phyloP scores from a whole-genome alignment of 2,113 vertebrate species.

The Coracopsis vasa region DNA sequence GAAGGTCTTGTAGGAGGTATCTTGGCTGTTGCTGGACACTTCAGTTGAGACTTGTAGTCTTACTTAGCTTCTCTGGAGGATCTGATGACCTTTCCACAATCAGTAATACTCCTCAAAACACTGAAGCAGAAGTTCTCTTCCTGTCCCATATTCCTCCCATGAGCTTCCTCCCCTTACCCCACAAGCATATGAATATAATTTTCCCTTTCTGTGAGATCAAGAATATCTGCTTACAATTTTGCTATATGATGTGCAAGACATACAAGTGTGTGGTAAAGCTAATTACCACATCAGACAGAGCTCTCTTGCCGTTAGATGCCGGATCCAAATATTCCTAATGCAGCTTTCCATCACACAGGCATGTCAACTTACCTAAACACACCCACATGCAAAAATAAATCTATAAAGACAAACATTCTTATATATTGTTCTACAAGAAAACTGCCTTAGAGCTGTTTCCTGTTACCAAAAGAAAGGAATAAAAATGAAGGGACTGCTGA shows the following conservation, averaged over 20 bases:
- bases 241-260: not conserved
- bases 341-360: not conserved
- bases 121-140: not conserved
- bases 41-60: not conserved
- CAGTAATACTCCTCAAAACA: not conserved
- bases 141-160: not conserved
- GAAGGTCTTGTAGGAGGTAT: not conserved
- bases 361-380: not conserved
- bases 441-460: conserved; percentile 12
- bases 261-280: not conserved
- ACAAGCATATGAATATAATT: not conserved
- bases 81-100: not conserved
- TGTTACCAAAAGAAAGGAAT: conserved; percentile 29
- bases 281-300: not conserved
- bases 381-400: not conserved
- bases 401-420: not conserved
- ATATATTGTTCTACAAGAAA: not conserved
- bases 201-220: not conserved
- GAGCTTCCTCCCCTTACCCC: accelerated
- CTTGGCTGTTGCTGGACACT: not conserved
- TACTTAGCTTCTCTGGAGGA: not conserved
- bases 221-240: not conserved
- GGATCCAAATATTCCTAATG: not conserved
- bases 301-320: not conserved
- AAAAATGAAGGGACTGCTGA: conserved; percentile 56